Conservation (phyloP, 2,113 vertebrate species). For the Oophaga pumilio region DNA sequence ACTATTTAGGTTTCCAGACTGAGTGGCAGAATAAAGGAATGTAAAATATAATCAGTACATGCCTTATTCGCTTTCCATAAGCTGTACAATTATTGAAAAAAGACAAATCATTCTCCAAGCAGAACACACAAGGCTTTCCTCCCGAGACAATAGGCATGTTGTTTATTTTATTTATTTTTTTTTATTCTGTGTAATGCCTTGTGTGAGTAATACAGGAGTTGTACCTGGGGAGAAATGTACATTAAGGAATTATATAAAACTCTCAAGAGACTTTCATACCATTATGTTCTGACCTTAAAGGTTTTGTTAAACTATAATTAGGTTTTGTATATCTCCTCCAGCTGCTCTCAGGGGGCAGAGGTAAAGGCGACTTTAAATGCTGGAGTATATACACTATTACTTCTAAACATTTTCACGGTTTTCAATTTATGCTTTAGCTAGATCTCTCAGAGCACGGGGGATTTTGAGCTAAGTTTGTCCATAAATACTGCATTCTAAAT, state of each 20-base stretch:
- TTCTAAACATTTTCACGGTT: slow-evolving; percentile 1
- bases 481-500: slow-evolving; percentile 7
- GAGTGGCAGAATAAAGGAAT: background rate
- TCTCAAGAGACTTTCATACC: slow-evolving; percentile 8
- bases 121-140: background rate
- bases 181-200: background rate
- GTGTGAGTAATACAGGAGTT: background rate
- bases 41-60: background rate
- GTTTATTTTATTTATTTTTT: background rate
- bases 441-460: background rate
- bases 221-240: slow-evolving; percentile 1
- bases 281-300: slow-evolving; percentile 42
- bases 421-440: slow-evolving; percentile 29
- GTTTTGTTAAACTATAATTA: slow-evolving; percentile 48
- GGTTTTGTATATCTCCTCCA: slow-evolving; percentile 29
- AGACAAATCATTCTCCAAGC: background rate
- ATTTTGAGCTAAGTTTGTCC: background rate
- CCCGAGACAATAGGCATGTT: background rate
- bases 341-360: slow-evolving; percentile 14
- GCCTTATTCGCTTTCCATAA: too few species aligned
- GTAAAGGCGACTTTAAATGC: slow-evolving; percentile 32
- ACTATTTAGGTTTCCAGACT: background rate
- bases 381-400: slow-evolving; percentile 1
- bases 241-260: slow-evolving; percentile 15
- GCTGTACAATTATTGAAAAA: background rate